Conservation (phyloP, 1,140 invertebrate genomes). For the Drosophila parvula region DNA sequence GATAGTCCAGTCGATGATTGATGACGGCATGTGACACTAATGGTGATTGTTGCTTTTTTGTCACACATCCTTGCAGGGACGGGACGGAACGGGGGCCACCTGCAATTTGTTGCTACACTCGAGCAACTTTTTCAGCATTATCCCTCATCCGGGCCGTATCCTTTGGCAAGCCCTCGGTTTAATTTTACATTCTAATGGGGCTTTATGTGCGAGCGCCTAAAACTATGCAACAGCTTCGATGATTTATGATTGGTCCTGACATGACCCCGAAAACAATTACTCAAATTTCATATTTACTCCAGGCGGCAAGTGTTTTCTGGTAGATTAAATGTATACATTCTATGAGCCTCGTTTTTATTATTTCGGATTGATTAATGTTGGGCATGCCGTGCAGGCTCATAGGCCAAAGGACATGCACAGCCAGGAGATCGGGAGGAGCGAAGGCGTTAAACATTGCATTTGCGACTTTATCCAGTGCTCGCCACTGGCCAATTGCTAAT, state of each 20-base stretch:
- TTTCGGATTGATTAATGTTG: slow-evolving; percentile 75
- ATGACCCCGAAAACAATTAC: slow-evolving; percentile 78
- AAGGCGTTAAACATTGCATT: slow-evolving; percentile 26
- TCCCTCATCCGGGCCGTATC: slow-evolving; percentile 11
- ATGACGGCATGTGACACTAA: slow-evolving; percentile 80
- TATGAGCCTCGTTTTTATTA: slow-evolving; percentile 52
- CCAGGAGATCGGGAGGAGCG: background rate
- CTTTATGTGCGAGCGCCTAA: slow-evolving; percentile 66
- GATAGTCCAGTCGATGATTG: slow-evolving; percentile 71
- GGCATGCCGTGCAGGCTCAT: slow-evolving; percentile 28
- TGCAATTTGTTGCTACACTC: slow-evolving; percentile 59
- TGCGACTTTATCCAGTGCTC: slow-evolving; percentile 25
- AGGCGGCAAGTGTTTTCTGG: slow-evolving; percentile 56
- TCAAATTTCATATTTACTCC: slow-evolving; percentile 77
- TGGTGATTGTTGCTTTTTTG: slow-evolving; percentile 82
- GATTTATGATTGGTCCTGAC: slow-evolving; percentile 72
- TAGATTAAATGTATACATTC: slow-evolving; percentile 76
- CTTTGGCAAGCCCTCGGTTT: slow-evolving; percentile 43
- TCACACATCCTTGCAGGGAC: slow-evolving; percentile 53
- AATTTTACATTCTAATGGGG: slow-evolving; percentile 79
- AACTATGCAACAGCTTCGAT: slow-evolving; percentile 68
- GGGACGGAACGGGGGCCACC: slow-evolving; percentile 27
- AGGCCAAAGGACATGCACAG: slow-evolving; percentile 2
- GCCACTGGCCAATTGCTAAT: slow-evolving; percentile 38
- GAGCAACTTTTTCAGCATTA: slow-evolving; percentile 20